Evolutionary conservation across 2,888 invertebrate genomes (phyloP).

Genomic region (Drosophila robusta): DNA sequence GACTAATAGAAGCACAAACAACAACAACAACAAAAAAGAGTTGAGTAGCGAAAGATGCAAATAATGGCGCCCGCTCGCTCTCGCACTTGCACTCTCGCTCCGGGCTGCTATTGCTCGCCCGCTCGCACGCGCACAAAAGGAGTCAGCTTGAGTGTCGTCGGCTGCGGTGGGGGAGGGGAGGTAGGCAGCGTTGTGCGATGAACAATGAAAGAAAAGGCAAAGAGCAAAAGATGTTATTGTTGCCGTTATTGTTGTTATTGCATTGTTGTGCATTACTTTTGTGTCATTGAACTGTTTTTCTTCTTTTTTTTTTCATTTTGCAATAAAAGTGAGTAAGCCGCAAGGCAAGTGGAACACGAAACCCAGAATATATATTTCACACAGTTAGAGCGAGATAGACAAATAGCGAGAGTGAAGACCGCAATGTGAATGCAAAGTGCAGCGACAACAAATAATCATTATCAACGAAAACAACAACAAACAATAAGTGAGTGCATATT

Average conservation of each 20-base stretch:
- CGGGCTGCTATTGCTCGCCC: slow-evolving; percentile 6
- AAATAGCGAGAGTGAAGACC: slow-evolving; percentile 21
- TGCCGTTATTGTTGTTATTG: slow-evolving; percentile 49
- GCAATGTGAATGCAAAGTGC: slow-evolving; percentile 37
- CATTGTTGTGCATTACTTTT: slow-evolving; percentile 60
- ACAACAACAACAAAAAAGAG: slow-evolving; percentile 54
- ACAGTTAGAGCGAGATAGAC: slow-evolving; percentile 31
- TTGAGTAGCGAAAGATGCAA: slow-evolving; percentile 78
- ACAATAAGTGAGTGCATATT: slow-evolving; percentile 51
- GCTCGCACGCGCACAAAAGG: slow-evolving; percentile 34
- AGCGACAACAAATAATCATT: slow-evolving; percentile 39
- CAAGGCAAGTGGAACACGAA: slow-evolving; percentile 47
- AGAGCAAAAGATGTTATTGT: slow-evolving; percentile 68
- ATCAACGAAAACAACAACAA: slow-evolving; percentile 29
- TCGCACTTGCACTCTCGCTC: not conserved
- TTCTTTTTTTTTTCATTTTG: slow-evolving; percentile 69
- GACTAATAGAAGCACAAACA: slow-evolving; percentile 3
- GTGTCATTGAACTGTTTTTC: slow-evolving; percentile 77
- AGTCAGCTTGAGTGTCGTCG: slow-evolving; percentile 32
- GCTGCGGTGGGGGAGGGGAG: slow-evolving; percentile 6
- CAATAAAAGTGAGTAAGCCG: slow-evolving; percentile 62
- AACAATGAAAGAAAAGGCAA: slow-evolving; percentile 59
- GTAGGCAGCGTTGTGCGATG: slow-evolving; percentile 23
- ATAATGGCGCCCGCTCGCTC: slow-evolving; percentile 50
- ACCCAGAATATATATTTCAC: slow-evolving; percentile 17